Evolutionary conservation across 2,888 invertebrate species (phyloP), one percentile per base, ranked within the genome.

Genomic region (Thereva unica): DNA sequence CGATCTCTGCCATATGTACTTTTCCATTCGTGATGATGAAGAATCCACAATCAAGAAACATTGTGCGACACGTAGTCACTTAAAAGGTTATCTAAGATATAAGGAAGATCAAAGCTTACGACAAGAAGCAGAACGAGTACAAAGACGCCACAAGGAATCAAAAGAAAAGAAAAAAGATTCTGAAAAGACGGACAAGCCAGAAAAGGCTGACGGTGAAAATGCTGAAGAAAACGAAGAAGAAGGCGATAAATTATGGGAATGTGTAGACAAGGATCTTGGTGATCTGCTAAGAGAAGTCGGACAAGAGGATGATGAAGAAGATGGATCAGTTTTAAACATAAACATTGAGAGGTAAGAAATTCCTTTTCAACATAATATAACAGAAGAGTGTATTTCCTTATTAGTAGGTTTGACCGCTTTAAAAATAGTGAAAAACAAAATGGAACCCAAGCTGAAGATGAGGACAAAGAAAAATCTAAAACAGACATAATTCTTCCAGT

Each of bases 201-300:
- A 89, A 76, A 89, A 89, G 70, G 71, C 41, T 54, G 61, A 12
- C 9, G 64, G 66, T 4, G 67, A 69, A 10, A 54, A 61, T 23
- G 67, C 45, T 1, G 72, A 69, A 0, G 72, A 57, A 5, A 71
- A 75, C 41, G 82, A 82, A 37, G 87, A 83, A 44, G 80, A 82
- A 40, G 85, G 82, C 68, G 87, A 90, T 73, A 89, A 90, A 74
- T 75, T 90, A 66, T 91, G 91, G 91, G 90, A 89, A 37, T 91
- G 91, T 77, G 90, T 91, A 40, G 91, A 91, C 76, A 91, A 91
- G 76, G 91, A 91, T 77, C 83, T 92, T 68, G 90, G 91, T 4
- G 91, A 91, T 75, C 82, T 92, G 64, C 80, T 92, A 42, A 85
- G 89, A 9, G 89, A 88, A 76, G 87, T 86, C 38, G 88, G 87